Conservation (phyloP, 2,797 vertebrate genomes). For the Phoxinus dragarum region DNA sequence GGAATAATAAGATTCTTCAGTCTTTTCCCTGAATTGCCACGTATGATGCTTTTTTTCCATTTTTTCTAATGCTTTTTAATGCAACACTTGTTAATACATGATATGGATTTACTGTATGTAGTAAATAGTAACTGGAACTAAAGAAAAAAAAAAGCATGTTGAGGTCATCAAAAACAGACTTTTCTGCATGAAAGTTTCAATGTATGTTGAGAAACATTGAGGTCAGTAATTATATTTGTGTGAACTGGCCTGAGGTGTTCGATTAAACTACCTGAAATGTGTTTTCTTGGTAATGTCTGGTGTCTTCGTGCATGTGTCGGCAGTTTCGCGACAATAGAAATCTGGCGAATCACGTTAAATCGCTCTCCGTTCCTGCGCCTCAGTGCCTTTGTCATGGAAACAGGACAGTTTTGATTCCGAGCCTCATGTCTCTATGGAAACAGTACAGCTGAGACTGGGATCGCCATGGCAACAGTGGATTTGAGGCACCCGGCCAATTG, state of each 20-base stretch:
- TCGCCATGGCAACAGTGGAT: conserved; percentile 75
- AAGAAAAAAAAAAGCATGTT: conserved; percentile 47
- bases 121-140: conserved; percentile 59
- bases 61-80: conserved; percentile 75
- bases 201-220: conserved; percentile 24
- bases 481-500: conserved; percentile 53
- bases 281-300: conserved; percentile 60
- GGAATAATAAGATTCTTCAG: conserved; percentile 53
- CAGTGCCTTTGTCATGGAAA: conserved; percentile 66
- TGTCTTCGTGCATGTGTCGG: conserved; percentile 4
- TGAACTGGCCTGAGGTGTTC: conserved; percentile 54
- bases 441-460: conserved; percentile 72
- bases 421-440: conserved; percentile 76
- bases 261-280: conserved; percentile 56
- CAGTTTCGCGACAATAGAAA: conserved; percentile 66
- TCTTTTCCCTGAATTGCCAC: conserved; percentile 67
- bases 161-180: neutral
- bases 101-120: conserved; percentile 56
- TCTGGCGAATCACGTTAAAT: conserved; percentile 67
- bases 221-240: conserved; percentile 29
- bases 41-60: conserved; percentile 55
- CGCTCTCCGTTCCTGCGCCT: conserved; percentile 59
- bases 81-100: conserved; percentile 65
- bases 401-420: conserved; percentile 67
- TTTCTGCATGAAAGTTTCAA: conserved; percentile 8